Conservation (phyloP, 2,113 vertebrate species). For the Ceratotherium simum region DNA sequence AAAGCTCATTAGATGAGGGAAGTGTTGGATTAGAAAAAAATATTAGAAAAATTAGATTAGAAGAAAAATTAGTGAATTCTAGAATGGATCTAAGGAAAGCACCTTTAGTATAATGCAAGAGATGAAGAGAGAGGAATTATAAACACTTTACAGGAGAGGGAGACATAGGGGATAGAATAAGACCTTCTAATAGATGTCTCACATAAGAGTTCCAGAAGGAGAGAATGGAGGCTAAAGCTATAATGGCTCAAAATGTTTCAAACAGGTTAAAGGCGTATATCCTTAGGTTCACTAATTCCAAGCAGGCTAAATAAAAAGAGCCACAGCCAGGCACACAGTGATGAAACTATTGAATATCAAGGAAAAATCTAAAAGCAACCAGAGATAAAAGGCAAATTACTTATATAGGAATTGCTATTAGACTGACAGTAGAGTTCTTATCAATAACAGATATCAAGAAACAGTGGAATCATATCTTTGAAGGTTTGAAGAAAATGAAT, state of each 20-base stretch:
- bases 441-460: not conserved
- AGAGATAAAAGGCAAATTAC: not conserved
- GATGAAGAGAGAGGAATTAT: not conserved
- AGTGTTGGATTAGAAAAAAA: not conserved
- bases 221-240: not conserved
- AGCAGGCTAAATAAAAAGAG: not conserved
- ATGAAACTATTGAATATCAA: not conserved
- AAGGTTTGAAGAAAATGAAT: not conserved
- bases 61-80: slow-evolving; percentile 6
- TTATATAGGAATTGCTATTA: not conserved
- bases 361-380: not conserved
- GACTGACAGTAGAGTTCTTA: not conserved
- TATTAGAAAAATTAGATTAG: not conserved
- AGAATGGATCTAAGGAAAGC: not conserved
- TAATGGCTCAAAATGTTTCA: not conserved
- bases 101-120: not conserved
- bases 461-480: slow-evolving; percentile 13
- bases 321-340: not conserved
- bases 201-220: not conserved
- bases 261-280: not conserved
- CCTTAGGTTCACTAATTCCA: not conserved
- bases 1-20: not conserved
- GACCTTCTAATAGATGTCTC: not conserved
- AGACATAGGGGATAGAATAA: not conserved
- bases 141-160: not conserved